Evolutionary conservation across 1,140 invertebrate genomes (phyloP).

Genomic region (Drosophila varians): DNA sequence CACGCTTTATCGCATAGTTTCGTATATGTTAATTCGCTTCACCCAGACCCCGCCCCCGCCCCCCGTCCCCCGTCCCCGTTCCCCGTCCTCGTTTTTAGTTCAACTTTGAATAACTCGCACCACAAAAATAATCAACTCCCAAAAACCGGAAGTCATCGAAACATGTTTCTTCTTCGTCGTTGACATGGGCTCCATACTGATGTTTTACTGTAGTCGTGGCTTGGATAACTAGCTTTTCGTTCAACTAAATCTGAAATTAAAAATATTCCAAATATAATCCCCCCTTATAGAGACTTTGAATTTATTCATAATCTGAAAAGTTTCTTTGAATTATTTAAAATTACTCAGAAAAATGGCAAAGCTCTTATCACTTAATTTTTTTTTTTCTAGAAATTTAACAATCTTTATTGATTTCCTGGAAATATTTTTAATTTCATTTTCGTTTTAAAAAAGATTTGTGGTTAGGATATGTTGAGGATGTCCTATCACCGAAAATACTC

Average conservation of each 20-base stretch:
- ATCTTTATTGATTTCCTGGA: background rate
- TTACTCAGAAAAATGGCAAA: too few relatives aligned
- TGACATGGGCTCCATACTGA: background rate
- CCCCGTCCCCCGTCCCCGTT: conserved; percentile 2
- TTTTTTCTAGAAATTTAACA: background rate
- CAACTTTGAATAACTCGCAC: background rate
- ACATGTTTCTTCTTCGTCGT: conserved; percentile 34
- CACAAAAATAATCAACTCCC: conserved; percentile 36
- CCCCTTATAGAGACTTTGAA: too few relatives aligned
- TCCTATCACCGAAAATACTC: too few relatives aligned
- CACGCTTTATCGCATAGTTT: conserved; percentile 77
- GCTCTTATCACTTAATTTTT: too few relatives aligned
- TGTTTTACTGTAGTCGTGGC: background rate
- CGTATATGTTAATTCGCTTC: conserved; percentile 65
- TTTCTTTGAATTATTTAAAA: too few relatives aligned
- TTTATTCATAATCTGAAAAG: too few relatives aligned
- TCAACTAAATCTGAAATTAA: too few relatives aligned
- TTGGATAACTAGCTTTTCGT: background rate
- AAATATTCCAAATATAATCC: too few relatives aligned
- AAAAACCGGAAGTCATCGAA: conserved; percentile 52
- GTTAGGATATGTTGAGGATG: too few relatives aligned
- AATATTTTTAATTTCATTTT: background rate
- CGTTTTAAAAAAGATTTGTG: too few relatives aligned
- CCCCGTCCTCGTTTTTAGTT: conserved; percentile 15
- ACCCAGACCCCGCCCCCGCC: conserved; percentile 3